Conservation (phyloP, 1,140 invertebrate species). For the Sesamia nonagrioides region DNA sequence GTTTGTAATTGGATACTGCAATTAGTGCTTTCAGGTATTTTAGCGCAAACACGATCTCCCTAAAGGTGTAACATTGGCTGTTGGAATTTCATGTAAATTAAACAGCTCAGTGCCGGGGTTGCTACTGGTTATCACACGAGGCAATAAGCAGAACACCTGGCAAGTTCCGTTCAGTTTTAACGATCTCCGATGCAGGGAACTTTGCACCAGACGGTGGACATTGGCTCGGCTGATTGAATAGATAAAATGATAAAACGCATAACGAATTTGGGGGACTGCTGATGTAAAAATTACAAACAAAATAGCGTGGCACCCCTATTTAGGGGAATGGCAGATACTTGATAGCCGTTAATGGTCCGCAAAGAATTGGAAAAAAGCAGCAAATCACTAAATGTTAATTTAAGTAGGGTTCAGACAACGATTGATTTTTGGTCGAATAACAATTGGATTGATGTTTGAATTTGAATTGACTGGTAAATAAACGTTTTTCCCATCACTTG, state of each 20-base stretch:
- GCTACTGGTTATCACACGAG: constrained; percentile 16
- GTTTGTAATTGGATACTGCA: constrained; percentile 11
- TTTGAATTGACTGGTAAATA: background rate
- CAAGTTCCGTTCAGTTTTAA: constrained; percentile 10
- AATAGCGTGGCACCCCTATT: constrained; percentile 3
- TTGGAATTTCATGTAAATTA: constrained; percentile 22
- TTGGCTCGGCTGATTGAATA: constrained; percentile 40
- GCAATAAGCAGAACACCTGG: constrained; percentile 34
- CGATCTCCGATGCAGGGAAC: constrained; percentile 20
- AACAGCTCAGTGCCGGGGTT: constrained; percentile 1
- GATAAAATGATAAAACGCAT: constrained; percentile 30
- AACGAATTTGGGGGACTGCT: constrained; percentile 20
- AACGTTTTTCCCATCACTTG: background rate
- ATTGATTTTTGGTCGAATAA: constrained; percentile 23
- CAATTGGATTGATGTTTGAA: constrained; percentile 5
- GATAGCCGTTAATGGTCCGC: constrained; percentile 21
- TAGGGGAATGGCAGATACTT: constrained; percentile 25
- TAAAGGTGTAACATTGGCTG: constrained; percentile 4
- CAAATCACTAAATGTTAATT: constrained; percentile 37
- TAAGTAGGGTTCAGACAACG: constrained; percentile 10
- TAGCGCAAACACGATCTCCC: background rate
- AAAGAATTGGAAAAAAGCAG: constrained; percentile 30
- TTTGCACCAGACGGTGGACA: constrained; percentile 18
- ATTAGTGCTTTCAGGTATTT: constrained; percentile 22
- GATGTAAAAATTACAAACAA: constrained; percentile 32